Conservation (phyloP, 2,888 invertebrate genomes). For the Diploptera punctata region DNA sequence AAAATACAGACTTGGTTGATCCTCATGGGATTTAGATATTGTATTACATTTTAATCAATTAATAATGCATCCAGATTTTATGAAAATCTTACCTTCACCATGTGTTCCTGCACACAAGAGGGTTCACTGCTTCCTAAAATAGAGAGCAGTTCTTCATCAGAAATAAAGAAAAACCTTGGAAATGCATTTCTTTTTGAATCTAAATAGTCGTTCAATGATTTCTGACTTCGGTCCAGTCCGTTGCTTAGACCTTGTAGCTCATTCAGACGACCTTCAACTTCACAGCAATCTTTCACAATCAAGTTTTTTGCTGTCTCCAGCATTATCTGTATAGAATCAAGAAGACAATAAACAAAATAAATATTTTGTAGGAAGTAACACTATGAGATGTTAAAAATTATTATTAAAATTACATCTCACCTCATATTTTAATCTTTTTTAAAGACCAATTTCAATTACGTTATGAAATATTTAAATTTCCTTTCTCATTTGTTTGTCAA, state of each 20-base stretch:
- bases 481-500: too few species aligned
- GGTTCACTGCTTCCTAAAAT: constrained; percentile 88
- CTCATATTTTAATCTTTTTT: too few species aligned
- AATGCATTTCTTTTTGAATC: constrained; percentile 88
- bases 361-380: too few species aligned
- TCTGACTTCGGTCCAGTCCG: constrained; percentile 88
- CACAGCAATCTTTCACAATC: constrained; percentile 81
- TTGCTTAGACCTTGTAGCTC: constrained; percentile 76
- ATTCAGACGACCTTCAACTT: constrained; percentile 71
- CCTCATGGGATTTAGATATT: too few species aligned
- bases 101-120: constrained; percentile 87
- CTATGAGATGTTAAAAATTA: too few species aligned
- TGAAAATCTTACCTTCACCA: constrained; percentile 74
- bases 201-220: constrained; percentile 88
- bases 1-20: too few species aligned
- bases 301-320: constrained; percentile 80
- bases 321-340: constrained; percentile 69
- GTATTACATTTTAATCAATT: too few species aligned
- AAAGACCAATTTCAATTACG: too few species aligned
- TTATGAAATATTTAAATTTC: too few species aligned
- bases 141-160: constrained; percentile 89
- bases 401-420: too few species aligned
- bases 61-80: too few species aligned
- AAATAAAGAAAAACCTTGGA: constrained; percentile 92
- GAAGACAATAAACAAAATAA: too few species aligned